Evolutionary conservation across 1,140 invertebrate species (phyloP), one percentile per base, ranked within the genome.

Genomic region (Drosophila setifemur): DNA sequence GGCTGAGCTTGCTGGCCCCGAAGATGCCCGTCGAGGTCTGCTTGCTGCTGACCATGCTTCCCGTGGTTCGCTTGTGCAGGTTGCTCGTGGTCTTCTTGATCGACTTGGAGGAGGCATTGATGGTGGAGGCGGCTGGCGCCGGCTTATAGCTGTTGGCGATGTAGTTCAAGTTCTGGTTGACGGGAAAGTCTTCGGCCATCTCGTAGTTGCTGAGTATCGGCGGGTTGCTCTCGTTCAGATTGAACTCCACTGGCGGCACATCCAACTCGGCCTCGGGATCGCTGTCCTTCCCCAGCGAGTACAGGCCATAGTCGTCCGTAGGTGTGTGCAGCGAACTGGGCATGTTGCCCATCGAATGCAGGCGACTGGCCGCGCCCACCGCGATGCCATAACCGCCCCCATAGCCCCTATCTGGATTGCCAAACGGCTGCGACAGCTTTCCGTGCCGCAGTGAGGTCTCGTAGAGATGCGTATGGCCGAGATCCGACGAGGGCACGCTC

Each of bases 171-270:
- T 89, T 90, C 42, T 81, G 86, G 47, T 90, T 90, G 16, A 90
- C 89, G n/a, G 89, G 87, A 49, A 90, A 90, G 47, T 90, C 90
- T 54, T 90, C 89, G 29, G 75, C 74, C 77, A 88, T 77, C 35
- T 90, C 89, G 52, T 90, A 90, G 42, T 90, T 90, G 8, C 57
- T 81, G 8, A 90, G 73, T 31, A 90, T 82, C 2, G 85, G 88
- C n/a, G 79, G 76, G 52, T 88, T 90, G 49, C 76, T 90, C 11
- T 89, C 88, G 35, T 88, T 90, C 25, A 76, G 73, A 72, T 78
- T 86, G 31, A 83, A 79, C 33, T 89, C 79, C 11, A 68, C 19
- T 29, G 75, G 78, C 37, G 77, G 73, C 4, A 47, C 69, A 53
- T 69, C 68, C 4, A 39, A 16, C 9, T 61, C 52, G 9, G 52